Percentiles rank a stretch among this genome's conserved stretches.
Conservation (phyloP, 2,113 vertebrate species). For the Dermatemys mawii region DNA sequence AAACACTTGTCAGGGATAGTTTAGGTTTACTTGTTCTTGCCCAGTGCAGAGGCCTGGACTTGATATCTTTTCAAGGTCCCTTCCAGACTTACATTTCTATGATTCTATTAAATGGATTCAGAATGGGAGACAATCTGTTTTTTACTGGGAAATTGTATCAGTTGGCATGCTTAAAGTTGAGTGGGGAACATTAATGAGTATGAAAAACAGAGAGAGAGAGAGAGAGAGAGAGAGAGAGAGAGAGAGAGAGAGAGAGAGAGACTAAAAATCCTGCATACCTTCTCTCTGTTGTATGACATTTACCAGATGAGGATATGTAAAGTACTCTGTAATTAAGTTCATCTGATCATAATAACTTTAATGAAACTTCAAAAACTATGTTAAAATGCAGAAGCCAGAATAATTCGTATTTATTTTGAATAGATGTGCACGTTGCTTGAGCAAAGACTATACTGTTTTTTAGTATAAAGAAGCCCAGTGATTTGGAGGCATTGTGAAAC, state of each 20-base stretch:
- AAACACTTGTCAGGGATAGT: not conserved
- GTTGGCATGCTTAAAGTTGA: not conserved
- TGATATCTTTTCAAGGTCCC: not conserved
- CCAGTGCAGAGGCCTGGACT: not conserved
- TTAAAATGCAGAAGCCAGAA: conserved; percentile 62
- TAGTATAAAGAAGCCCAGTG: not conserved
- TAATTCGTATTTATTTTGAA: conserved; percentile 63
- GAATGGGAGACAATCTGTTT: not conserved
- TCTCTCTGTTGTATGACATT: conserved; percentile 53
- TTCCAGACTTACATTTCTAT: not conserved
- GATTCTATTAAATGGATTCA: not conserved
- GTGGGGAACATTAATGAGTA: conserved; percentile 1
- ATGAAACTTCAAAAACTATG: conserved; percentile 60
- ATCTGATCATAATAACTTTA: conserved; percentile 58
- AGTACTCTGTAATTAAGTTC: conserved; percentile 60
- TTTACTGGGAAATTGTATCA: not conserved
- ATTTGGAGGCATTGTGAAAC: not conserved
- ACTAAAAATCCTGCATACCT: conserved; percentile 39
- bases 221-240: not conserved
- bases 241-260: not conserved
- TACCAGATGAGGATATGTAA: conserved; percentile 53
- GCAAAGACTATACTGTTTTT: conserved; percentile 12
- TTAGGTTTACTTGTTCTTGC: not conserved
- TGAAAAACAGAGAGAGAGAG: not conserved
- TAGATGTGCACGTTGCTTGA: not conserved